A percentile compares a stretch with the other conserved stretches of the same genome.
These are phyloP conservation scores for Netelia virgata DNA, from an alignment of 2,888 invertebrate genomes.

Conservation along the genomic window DNA sequence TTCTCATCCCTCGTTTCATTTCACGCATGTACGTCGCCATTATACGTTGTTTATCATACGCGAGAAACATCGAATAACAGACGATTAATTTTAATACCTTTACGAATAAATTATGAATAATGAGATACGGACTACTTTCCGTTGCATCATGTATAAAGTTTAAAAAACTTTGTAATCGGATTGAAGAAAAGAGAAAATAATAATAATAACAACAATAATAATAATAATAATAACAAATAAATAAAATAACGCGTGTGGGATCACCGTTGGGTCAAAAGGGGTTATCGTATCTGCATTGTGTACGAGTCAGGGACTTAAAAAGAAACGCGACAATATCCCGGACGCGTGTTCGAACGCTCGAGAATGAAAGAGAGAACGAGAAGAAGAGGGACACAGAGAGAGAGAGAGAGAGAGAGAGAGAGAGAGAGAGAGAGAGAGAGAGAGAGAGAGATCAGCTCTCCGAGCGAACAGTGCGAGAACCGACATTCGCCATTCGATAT, in stretches of 20 bases:
- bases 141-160: constrained; percentile 30
- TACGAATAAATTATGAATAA: constrained; percentile 43
- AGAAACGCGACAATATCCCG: constrained; percentile 17
- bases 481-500: constrained; percentile 23
- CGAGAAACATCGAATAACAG: not conserved
- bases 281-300: constrained; percentile 42
- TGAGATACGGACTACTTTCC: not conserved
- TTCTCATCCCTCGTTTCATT: not conserved
- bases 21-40: not conserved
- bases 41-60: not conserved
- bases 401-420: not conserved
- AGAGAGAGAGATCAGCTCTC: not conserved
- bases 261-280: constrained; percentile 15
- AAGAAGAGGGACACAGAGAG: too few species aligned
- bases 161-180: constrained; percentile 2
- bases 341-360: constrained; percentile 6
- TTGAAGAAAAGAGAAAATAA: not conserved
- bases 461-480: not conserved
- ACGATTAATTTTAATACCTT: constrained; percentile 12
- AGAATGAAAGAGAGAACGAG: not conserved
- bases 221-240: too few species aligned
- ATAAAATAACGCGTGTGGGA: not conserved
- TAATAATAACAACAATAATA: not conserved
- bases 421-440: not conserved
- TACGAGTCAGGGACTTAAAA: not conserved